These are phyloP conservation scores for Spodoptera picta DNA, from an alignment of 2,888 invertebrate species.

Conservation along the genomic window DNA sequence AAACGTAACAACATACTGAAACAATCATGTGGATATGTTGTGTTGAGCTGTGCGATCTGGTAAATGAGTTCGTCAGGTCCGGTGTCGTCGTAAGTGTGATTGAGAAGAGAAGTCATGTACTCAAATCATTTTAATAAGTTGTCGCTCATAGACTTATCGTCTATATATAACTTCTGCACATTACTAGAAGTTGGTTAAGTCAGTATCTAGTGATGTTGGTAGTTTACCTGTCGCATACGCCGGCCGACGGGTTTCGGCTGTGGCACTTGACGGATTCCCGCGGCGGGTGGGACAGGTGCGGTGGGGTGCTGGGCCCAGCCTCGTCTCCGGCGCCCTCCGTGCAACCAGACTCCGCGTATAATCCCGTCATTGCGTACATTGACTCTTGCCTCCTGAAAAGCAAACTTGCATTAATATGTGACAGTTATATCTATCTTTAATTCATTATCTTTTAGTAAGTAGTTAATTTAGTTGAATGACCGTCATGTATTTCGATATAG, in stretches of 20 bases:
- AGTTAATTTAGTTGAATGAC: no score
- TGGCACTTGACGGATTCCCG: slow-evolving; percentile 91
- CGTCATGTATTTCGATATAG: no score
- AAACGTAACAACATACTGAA: background rate
- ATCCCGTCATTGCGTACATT: slow-evolving; percentile 96
- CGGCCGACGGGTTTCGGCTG: slow-evolving; percentile 94
- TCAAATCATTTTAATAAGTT: slow-evolving; percentile 17
- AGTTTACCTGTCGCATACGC: slow-evolving; percentile 91
- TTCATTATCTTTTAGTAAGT: no score
- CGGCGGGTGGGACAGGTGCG: slow-evolving; percentile 75
- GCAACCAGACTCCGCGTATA: slow-evolving; percentile 92
- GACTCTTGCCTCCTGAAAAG: slow-evolving; percentile 93
- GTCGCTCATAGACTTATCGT: background rate
- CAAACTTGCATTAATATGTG: slow-evolving; percentile 18
- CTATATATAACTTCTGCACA: slow-evolving; percentile 17
- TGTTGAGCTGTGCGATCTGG: slow-evolving; percentile 1
- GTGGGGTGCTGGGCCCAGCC: slow-evolving; percentile 84
- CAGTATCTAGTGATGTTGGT: background rate
- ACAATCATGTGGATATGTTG: no score
- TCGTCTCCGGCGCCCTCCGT: slow-evolving; percentile 88
- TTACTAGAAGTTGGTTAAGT: background rate
- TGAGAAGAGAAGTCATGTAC: slow-evolving; percentile 19
- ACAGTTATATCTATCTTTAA: no score
- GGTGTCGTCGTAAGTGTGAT: slow-evolving; percentile 29
- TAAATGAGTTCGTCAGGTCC: slow-evolving; percentile 43